phyloP scores from a whole-genome alignment of 2,113 vertebrate genomes.

The Etheostoma spectabile region DNA sequence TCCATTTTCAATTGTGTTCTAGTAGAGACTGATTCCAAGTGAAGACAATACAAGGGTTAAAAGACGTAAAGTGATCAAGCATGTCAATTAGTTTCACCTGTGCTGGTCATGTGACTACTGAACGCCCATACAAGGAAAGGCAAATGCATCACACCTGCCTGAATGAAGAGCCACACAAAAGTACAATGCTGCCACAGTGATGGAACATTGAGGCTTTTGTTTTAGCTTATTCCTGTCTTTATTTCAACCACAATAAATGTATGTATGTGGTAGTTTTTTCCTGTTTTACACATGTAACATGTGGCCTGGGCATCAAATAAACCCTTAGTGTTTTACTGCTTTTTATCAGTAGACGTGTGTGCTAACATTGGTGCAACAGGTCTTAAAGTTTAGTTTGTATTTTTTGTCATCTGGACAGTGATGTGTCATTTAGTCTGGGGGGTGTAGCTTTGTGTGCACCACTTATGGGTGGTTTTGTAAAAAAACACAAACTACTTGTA shows the following conservation, averaged over 20 bases:
- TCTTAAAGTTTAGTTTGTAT: neutral
- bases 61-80: neutral
- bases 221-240: neutral
- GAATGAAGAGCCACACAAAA: neutral
- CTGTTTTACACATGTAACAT: neutral
- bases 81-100: neutral
- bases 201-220: neutral
- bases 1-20: too few relatives aligned
- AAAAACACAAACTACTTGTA: conserved; percentile 2
- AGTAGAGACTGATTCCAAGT: too few relatives aligned
- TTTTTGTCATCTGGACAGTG: neutral
- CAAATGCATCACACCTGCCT: neutral
- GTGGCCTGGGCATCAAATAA: neutral
- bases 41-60: too few relatives aligned
- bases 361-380: too few relatives aligned
- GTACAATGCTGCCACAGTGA: neutral
- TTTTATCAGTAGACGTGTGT: neutral
- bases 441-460: neutral
- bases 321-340: neutral
- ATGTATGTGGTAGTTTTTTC: too few relatives aligned
- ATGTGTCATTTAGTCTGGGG: neutral
- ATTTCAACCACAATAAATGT: neutral
- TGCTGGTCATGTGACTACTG: neutral
- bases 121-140: neutral
- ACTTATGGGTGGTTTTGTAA: neutral